Base-by-base conservation (phyloP, 2,797 vertebrate species). In the Buphagus erythrorhynchus region DNA sequence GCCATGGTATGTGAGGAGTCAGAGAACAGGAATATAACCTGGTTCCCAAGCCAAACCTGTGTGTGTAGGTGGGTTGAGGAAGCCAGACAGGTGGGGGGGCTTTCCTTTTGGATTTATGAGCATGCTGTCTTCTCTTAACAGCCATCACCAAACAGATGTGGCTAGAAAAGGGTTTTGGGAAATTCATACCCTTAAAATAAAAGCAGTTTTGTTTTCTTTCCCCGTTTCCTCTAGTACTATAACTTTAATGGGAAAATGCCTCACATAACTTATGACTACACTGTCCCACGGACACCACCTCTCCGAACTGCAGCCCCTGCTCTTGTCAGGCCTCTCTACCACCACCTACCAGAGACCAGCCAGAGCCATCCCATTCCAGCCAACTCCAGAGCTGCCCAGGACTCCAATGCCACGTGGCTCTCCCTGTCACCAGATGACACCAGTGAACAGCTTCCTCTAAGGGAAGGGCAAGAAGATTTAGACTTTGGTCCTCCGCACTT, bases 171-270 rank as follows among this genome's bases (percentile, higher is more conserved):
- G 16, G 49, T 49, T 90, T 36, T 36, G 63, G 40, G 26, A 48
- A 87, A 38, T 33, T 15, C 7, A 10, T 3, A 5, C 45, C 51
- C 62, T 73, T 67, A 57, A 84, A 77, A 55, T 71, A 71, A 78
- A 82, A 65, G 17, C 0, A 19, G 29, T 18, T 83, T 83, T 83
- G n/a, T 48, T 88, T 92, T 65, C 63, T 89, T 73, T 63, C 52
- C 54, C 54, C 52, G 3, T 97, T 88, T 43, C 68, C 71, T 95
- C 10, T 90, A 99, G 99, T 99, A 99, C 96, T 99, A 99, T 95
- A 99, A 99, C 97, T 96, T 99, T 13, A 99, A 99, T 52, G 99
- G 99, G 86, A 99, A 99, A 95, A 98, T 98, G 92, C 98, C 99
- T 51, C 98, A 99, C 82, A 96, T 99, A 94, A 99, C 99, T 25